These are phyloP conservation scores for Arnoldichthys spilopterus DNA, from an alignment of 2,797 vertebrate genomes.

Conservation along the genomic window DNA sequence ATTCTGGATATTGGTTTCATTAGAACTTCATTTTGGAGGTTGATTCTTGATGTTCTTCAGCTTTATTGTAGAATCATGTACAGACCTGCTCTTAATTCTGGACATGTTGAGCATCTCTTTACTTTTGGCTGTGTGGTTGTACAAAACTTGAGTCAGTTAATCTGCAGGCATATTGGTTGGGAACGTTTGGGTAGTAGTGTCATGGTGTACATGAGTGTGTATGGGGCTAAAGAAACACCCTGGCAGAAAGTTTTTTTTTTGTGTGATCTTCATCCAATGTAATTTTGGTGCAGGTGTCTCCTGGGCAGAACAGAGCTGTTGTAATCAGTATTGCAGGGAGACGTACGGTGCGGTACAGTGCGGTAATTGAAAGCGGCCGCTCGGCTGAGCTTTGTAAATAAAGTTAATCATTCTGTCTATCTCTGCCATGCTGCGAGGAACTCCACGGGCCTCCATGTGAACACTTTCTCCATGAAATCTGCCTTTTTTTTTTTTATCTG, in stretches of 20 bases:
- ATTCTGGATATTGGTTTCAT: not conserved
- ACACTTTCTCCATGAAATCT: conserved; percentile 13
- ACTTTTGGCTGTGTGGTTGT: no score
- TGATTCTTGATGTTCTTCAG: not conserved
- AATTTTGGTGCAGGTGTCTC: conserved; percentile 26
- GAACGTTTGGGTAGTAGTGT: no score
- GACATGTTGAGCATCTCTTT: no score
- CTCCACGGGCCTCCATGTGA: conserved; percentile 31
- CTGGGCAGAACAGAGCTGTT: conserved; percentile 24
- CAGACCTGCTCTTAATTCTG: no score
- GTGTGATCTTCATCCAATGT: conserved; percentile 41
- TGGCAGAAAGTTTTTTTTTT: conserved; percentile 27
- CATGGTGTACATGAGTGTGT: no score
- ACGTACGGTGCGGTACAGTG: conserved; percentile 27
- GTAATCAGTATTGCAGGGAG: conserved; percentile 32
- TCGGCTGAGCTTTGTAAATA: conserved; percentile 34
- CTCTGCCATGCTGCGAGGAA: conserved; percentile 16
- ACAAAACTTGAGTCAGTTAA: no score
- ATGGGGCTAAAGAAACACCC: not conserved
- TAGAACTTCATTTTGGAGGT: not conserved
- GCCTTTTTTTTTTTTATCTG: conserved; percentile 34
- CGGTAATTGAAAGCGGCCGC: conserved; percentile 24
- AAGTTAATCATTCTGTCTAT: conserved; percentile 46
- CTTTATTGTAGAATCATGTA: no score
- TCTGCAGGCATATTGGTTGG: no score